phyloP scores from a whole-genome alignment of 2,888 invertebrate genomes.

The Eristalis intricaria region DNA sequence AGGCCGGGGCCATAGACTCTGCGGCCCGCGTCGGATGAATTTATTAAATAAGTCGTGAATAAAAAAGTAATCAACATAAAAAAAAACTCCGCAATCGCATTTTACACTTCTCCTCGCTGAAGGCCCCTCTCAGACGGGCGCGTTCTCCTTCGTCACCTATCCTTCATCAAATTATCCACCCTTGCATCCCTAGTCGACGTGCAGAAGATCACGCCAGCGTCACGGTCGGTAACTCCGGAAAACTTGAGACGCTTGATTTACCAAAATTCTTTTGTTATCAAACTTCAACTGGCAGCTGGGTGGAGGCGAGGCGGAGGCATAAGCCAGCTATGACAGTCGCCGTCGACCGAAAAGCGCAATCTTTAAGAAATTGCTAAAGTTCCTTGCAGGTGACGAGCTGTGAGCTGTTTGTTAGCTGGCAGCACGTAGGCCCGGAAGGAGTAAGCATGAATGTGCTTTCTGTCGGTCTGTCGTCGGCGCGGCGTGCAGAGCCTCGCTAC shows the following conservation, averaged over 20 bases:
- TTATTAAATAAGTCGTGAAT: conserved; percentile 64
- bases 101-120: conserved; percentile 1
- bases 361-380: conserved; percentile 42
- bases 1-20: neutral
- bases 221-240: neutral
- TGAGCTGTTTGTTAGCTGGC: conserved; percentile 13
- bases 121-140: neutral
- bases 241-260: conserved; percentile 44
- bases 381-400: conserved; percentile 22
- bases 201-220: conserved; percentile 22
- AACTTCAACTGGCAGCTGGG: conserved; percentile 36
- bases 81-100: conserved; percentile 26
- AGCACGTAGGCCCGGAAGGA: conserved; percentile 21
- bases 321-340: neutral
- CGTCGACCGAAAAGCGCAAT: conserved; percentile 32
- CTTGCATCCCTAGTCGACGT: neutral
- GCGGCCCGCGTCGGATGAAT: conserved; percentile 27
- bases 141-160: conserved; percentile 43
- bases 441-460: neutral
- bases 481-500: neutral
- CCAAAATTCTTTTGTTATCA: conserved; percentile 44
- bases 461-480: neutral
- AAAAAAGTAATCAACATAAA: conserved; percentile 67
- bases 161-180: conserved; percentile 54
- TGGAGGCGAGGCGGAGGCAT: neutral